phyloP scores from a whole-genome alignment of 2,888 invertebrate species.

The Amblyjoppa fuscipennis region DNA sequence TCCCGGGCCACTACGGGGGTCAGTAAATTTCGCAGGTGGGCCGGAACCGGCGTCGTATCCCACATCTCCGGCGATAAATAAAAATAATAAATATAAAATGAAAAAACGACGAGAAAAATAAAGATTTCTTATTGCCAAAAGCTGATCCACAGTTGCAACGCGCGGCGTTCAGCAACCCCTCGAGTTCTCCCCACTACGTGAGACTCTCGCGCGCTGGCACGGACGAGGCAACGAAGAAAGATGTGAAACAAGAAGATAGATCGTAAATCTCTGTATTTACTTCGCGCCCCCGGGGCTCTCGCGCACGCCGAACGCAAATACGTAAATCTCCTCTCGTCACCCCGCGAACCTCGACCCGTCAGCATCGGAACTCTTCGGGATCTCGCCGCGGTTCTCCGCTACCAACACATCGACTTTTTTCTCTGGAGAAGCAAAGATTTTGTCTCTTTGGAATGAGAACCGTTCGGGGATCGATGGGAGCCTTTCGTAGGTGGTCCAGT shows the following conservation, averaged over 20 bases:
- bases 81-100: not conserved
- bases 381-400: slow-evolving; percentile 2
- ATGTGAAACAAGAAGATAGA: slow-evolving; percentile 67
- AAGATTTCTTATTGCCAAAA: slow-evolving; percentile 21
- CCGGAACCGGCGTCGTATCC: slow-evolving; percentile 56
- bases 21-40: slow-evolving; percentile 78
- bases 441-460: not conserved
- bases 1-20: slow-evolving; percentile 67
- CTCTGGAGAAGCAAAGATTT: not conserved
- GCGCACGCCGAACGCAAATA: slow-evolving; percentile 68
- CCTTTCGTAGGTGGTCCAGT: slow-evolving; percentile 42
- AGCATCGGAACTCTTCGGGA: slow-evolving; percentile 11
- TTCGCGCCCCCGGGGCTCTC: slow-evolving; percentile 58
- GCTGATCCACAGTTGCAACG: slow-evolving; percentile 32
- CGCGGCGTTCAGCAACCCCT: slow-evolving; percentile 43
- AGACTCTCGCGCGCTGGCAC: not conserved
- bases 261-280: slow-evolving; percentile 76
- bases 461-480: not conserved
- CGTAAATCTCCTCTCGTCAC: slow-evolving; percentile 70
- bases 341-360: slow-evolving; percentile 62
- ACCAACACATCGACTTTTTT: not conserved
- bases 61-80: slow-evolving; percentile 34
- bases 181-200: slow-evolving; percentile 26
- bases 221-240: slow-evolving; percentile 48
- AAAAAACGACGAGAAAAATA: not conserved